Conservation (phyloP, 1,140 invertebrate species). For the Asbolus verrucosus region DNA sequence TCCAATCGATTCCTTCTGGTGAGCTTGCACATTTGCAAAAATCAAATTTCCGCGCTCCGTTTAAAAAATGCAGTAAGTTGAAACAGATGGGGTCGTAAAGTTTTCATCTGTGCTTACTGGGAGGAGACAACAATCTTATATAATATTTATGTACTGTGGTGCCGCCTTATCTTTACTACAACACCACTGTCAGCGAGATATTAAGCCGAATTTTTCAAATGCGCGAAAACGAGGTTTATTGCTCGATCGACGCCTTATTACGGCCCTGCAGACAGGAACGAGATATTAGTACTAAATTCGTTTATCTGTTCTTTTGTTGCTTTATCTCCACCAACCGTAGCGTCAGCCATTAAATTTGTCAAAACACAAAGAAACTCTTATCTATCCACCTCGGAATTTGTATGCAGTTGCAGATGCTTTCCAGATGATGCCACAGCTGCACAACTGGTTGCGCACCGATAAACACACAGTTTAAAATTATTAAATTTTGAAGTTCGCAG, state of each 20-base stretch:
- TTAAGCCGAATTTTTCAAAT: conserved; percentile 24
- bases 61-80: conserved; percentile 26
- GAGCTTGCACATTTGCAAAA: conserved; percentile 4
- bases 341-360: no score
- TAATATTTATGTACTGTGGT: conserved; percentile 35
- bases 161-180: conserved; percentile 31
- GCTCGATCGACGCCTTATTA: conserved; percentile 12
- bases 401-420: no score
- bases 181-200: conserved; percentile 19
- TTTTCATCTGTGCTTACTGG: conserved; percentile 37
- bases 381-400: no score
- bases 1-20: conserved; percentile 16
- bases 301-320: conserved; percentile 28
- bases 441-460: no score
- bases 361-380: conserved; percentile 14
- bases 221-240: conserved; percentile 12
- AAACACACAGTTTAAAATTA: no score
- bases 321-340: conserved; percentile 11
- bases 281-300: conserved; percentile 16
- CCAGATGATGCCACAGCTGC: no score
- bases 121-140: conserved; percentile 32
- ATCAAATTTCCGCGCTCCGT: conserved; percentile 34
- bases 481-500: no score
- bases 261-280: conserved; percentile 15
- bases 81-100: conserved; percentile 35